Conservation (phyloP, 2,113 vertebrate species). For the Coreoperca whiteheadi region DNA sequence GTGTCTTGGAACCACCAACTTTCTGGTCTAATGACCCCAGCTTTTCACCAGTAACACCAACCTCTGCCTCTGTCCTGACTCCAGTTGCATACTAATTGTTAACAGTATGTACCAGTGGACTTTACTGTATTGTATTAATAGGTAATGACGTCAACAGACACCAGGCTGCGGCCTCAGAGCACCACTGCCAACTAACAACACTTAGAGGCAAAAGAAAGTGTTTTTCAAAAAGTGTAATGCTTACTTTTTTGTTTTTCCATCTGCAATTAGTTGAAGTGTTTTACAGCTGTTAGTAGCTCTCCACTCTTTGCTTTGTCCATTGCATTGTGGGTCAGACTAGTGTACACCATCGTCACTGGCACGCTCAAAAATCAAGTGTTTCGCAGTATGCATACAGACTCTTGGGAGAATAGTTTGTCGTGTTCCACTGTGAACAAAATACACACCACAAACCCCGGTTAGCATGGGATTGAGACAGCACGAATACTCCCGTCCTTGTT, state of each 20-base stretch:
- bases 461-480: not conserved
- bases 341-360: not conserved
- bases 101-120: not conserved
- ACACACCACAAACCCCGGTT: not conserved
- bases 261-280: too few species aligned
- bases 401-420: not conserved
- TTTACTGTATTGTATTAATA: not conserved
- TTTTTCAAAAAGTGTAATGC: not conserved
- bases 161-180: not conserved
- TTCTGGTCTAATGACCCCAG: too few species aligned
- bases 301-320: not conserved
- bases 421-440: not conserved
- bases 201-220: not conserved
- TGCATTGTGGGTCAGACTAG: not conserved
- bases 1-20: not conserved
- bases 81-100: not conserved
- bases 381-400: too few species aligned
- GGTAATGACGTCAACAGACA: not conserved
- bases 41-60: not conserved
- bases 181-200: not conserved
- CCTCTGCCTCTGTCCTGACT: not conserved
- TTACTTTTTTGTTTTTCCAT: not conserved
- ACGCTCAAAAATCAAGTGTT: not conserved
- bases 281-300: constrained; percentile 2
- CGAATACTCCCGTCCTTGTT: not conserved